These are phyloP conservation scores for Salvelinus namaycush DNA, from an alignment of 2,113 vertebrate species.

Conservation along the genomic window DNA sequence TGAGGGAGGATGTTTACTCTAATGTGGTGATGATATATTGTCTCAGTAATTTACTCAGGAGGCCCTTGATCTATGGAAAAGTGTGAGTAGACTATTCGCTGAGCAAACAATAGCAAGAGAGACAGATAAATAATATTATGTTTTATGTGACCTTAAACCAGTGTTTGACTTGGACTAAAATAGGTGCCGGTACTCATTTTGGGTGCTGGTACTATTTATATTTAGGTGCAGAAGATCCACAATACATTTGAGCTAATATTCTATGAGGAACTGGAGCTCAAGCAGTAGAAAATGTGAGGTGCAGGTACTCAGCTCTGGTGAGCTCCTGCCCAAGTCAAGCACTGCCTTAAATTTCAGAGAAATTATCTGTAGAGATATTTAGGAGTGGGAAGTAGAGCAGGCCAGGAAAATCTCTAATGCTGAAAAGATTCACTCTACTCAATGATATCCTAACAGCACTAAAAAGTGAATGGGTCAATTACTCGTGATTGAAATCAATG, in stretches of 20 bases:
- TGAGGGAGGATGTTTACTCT: constrained; percentile 2
- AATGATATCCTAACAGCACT: not conserved
- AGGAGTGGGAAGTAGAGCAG: not conserved
- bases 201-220: no score
- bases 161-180: no score
- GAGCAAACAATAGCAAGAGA: no score
- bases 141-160: not conserved
- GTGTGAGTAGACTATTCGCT: not conserved
- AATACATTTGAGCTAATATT: no score
- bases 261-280: no score
- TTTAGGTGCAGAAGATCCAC: no score
- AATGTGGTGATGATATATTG: constrained; percentile 11
- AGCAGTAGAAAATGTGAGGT: no score
- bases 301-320: no score
- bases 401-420: not conserved
- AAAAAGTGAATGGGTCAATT: not conserved
- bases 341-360: not conserved
- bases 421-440: not conserved
- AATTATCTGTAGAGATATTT: not conserved
- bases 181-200: no score
- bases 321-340: no score
- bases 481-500: not conserved
- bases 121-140: not conserved
- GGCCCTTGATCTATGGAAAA: not conserved
- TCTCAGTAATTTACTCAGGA: not conserved